phyloP scores from a whole-genome alignment of 35 echinoderm and acorn worm species.

The Strongylocentrotus purpuratus region DNA sequence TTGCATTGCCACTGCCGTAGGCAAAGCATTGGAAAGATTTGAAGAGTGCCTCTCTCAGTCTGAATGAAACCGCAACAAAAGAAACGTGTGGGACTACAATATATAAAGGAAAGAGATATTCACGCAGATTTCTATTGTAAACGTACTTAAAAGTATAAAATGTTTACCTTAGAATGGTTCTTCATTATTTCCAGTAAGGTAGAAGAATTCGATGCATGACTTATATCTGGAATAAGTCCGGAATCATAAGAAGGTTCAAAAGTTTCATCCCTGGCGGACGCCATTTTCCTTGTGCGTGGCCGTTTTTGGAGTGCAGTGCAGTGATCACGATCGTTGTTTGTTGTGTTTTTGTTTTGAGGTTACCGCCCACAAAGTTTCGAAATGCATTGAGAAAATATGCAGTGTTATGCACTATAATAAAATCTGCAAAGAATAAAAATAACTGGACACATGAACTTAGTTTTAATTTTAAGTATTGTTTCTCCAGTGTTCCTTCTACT shows the following conservation, averaged over 20 bases:
- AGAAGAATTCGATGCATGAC: background rate
- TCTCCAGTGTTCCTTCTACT: no score
- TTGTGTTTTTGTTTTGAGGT: no score
- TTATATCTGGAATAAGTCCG: conserved; percentile 3
- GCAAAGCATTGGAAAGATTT: no score
- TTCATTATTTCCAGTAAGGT: background rate
- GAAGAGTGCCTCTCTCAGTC: no score
- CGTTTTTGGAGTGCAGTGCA: background rate
- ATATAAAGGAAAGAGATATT: background rate
- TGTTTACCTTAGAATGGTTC: conserved; percentile 34
- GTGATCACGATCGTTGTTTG: background rate
- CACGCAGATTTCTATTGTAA: background rate
- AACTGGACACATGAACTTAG: no score
- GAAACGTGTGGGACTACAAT: background rate
- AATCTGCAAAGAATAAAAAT: no score
- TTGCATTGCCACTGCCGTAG: no score
- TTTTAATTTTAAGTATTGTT: no score
- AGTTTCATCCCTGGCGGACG: conserved; percentile 16
- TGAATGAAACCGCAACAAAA: background rate
- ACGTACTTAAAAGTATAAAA: background rate
- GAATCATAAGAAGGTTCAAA: conserved; percentile 39
- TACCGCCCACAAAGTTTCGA: no score
- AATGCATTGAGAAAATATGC: no score
- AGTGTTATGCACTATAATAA: no score
- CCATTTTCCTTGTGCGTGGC: conserved; percentile 14